A percentile compares a stretch with the other conserved stretches of the same genome.
These are phyloP conservation scores for Papilio gigon DNA, from an alignment of 2,888 invertebrate genomes.

Conservation along the genomic window DNA sequence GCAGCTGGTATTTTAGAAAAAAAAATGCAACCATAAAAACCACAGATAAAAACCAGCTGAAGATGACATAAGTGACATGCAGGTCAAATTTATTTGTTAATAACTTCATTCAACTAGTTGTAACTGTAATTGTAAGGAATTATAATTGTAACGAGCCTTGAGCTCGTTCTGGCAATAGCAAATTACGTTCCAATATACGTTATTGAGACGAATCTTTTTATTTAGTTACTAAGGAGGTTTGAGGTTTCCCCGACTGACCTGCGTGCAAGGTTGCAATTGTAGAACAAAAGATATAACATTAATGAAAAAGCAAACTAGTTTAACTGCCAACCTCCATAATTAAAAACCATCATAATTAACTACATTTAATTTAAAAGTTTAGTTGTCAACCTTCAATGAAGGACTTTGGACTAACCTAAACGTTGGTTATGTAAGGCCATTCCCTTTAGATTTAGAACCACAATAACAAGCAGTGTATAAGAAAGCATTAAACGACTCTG, in stretches of 20 bases:
- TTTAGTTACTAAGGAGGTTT: constrained; percentile 31
- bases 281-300: constrained; percentile 23
- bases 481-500: not conserved
- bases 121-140: constrained; percentile 11
- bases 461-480: not conserved
- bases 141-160: constrained; percentile 41
- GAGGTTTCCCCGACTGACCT: constrained; percentile 43
- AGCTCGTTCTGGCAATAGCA: constrained; percentile 41
- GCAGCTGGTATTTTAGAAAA: too few relatives aligned
- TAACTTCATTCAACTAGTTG: not conserved
- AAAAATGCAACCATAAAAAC: too few relatives aligned
- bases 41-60: not conserved
- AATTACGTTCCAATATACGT: constrained; percentile 40
- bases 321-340: too few relatives aligned
- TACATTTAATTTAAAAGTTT: too few relatives aligned
- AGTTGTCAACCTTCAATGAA: too few relatives aligned
- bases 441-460: not conserved
- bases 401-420: too few relatives aligned
- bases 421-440: not conserved
- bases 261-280: constrained; percentile 36
- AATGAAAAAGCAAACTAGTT: constrained; percentile 5
- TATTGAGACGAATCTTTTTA: constrained; percentile 41
- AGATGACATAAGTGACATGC: not conserved
- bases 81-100: not conserved
- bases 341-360: constrained; percentile 5